Percentiles rank a stretch among this genome's conserved stretches.
These are phyloP conservation scores for Heliconius hewitsoni DNA, from an alignment of 1,140 invertebrate species.

Conservation along the genomic window DNA sequence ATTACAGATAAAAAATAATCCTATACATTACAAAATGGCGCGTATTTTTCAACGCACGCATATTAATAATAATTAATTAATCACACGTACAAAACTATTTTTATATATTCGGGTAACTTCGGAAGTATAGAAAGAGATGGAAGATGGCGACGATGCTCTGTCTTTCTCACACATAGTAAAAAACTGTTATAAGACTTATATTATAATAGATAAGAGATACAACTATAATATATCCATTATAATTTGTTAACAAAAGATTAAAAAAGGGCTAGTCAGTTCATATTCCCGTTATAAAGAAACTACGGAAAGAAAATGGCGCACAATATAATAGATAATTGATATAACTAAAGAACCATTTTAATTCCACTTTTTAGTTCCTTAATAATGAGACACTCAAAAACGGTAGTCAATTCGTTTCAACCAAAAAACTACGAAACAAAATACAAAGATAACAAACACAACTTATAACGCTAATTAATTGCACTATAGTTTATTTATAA, in stretches of 20 bases:
- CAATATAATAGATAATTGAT: too few relatives aligned
- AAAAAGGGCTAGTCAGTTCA: too few relatives aligned
- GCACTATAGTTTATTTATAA: too few relatives aligned
- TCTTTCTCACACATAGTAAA: not conserved
- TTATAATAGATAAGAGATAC: not conserved
- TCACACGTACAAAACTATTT: conserved; percentile 38
- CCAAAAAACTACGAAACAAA: too few relatives aligned
- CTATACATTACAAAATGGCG: conserved; percentile 4
- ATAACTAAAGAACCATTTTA: too few relatives aligned
- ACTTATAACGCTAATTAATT: too few relatives aligned
- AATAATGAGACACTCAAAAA: too few relatives aligned
- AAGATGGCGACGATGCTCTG: not conserved
- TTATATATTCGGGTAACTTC: conserved; percentile 42
- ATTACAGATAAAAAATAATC: conserved; percentile 10
- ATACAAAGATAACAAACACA: not conserved
- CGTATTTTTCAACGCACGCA: conserved; percentile 5
- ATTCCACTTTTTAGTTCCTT: too few relatives aligned
- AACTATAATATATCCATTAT: not conserved
- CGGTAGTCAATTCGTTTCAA: too few relatives aligned
- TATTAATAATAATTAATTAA: not conserved
- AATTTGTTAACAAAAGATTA: too few relatives aligned
- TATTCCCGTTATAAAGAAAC: too few relatives aligned
- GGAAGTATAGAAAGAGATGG: conserved; percentile 22
- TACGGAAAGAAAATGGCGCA: too few relatives aligned
- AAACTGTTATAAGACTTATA: not conserved